Evolutionary conservation across 2,797 vertebrate genomes (phyloP), one percentile per base, ranked within the genome.

Genomic region (Alfaro cultratus): DNA sequence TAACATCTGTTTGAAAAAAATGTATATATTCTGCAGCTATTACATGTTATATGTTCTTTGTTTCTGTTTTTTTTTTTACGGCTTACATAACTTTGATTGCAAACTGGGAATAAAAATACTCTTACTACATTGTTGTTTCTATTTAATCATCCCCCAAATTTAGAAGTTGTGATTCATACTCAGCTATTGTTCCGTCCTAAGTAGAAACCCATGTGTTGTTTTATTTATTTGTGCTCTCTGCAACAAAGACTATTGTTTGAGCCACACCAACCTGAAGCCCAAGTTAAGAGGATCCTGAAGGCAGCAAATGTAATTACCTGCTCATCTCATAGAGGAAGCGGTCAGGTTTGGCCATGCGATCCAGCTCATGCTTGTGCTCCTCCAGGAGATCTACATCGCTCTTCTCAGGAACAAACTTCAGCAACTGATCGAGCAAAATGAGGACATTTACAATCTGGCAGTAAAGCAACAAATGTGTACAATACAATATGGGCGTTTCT

Each of bases 261-360:
- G 26, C 64, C 77, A 75, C 74, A 0, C 49, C 29, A 76, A 73
- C 13, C 70, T 36, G 74, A 79, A 71, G 79, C 71, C 1, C 10
- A 34, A 5, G 41, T 68, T 9, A 9, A 11, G 53, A 2, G 15
- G 26, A 45, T 15, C 43, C 41, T 81, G 2, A 31, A 49, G 13
- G 36, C 4, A 60, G 36, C 23, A 46, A 34, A 36, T 67, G 39
- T 12, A 68, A 46, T 53, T 87, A 99, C 99, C 98, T 97, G 97
- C 99, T 99, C 99, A 99, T 99, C 93, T 99, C 99, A 0, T 98
- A 99, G 88, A 99, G 96, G 94, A 99, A 99, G 55, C 98, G 94
- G 85, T 99, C 99, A 0, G 99, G 97, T 91, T 97, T 99, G 76
- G 99, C 99, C 99, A 99, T 99, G 49, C 99, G 97, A 87, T 99